Conservation (phyloP, 2,113 vertebrate species). For the Leptodactylus fuscus region DNA sequence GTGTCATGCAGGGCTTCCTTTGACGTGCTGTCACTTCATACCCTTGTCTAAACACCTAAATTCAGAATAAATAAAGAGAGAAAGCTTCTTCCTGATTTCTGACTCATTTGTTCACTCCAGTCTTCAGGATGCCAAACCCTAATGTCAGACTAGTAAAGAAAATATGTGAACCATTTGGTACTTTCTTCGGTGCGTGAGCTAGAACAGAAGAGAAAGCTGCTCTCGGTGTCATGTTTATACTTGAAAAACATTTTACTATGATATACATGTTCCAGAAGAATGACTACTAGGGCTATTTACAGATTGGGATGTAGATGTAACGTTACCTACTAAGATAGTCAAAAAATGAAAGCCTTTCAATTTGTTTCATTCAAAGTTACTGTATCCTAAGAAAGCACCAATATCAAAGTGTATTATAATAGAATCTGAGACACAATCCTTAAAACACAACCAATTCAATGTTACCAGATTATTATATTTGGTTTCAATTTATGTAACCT, state of each 20-base stretch:
- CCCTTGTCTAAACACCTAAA: constrained; percentile 38
- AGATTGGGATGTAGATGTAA: constrained; percentile 17
- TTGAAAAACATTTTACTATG: constrained; percentile 39
- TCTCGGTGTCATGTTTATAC: constrained; percentile 22
- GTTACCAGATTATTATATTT: not conserved
- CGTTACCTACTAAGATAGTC: not conserved
- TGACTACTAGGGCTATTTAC: not conserved
- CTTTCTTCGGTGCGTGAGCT: constrained; percentile 24
- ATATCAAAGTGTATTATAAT: no score
- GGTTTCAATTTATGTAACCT: not conserved
- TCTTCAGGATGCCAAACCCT: constrained; percentile 49
- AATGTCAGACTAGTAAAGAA: constrained; percentile 33
- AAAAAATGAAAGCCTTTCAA: not conserved
- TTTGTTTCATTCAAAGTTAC: not conserved
- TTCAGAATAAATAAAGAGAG: constrained; percentile 39
- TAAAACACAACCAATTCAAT: not conserved
- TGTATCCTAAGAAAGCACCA: not conserved
- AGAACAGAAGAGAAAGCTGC: constrained; percentile 37
- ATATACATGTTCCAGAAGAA: constrained; percentile 20
- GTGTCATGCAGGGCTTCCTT: constrained; percentile 24
- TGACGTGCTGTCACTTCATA: constrained; percentile 19
- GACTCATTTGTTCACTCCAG: constrained; percentile 47
- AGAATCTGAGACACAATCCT: not conserved
- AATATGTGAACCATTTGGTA: constrained; percentile 42
- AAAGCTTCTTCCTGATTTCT: constrained; percentile 49